Evolutionary conservation across 2,888 invertebrate species (phyloP).

Genomic region (Brenthis ino): DNA sequence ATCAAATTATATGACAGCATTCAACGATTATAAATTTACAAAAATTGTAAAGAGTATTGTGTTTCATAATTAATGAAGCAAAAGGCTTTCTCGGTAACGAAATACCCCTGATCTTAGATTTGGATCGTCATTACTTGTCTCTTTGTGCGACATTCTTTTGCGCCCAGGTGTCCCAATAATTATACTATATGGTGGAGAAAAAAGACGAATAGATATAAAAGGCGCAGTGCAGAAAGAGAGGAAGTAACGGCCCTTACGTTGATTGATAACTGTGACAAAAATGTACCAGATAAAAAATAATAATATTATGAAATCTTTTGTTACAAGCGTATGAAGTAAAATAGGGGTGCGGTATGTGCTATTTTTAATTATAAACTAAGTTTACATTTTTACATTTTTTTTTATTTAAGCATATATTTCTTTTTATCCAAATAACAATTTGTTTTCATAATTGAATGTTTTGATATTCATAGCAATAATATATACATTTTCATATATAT

Average conservation of each 20-base stretch:
- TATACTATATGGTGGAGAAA: constrained; percentile 67
- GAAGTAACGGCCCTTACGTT: constrained; percentile 67
- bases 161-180: constrained; percentile 82
- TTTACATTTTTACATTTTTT: neutral
- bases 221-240: constrained; percentile 52
- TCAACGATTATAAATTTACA: constrained; percentile 74
- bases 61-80: constrained; percentile 82
- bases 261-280: constrained; percentile 84
- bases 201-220: constrained; percentile 54
- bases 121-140: constrained; percentile 79
- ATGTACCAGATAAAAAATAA: constrained; percentile 82
- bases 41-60: constrained; percentile 78
- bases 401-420: neutral
- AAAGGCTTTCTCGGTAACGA: constrained; percentile 79
- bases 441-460: neutral
- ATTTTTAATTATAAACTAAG: constrained; percentile 20
- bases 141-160: constrained; percentile 82
- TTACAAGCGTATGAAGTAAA: constrained; percentile 72
- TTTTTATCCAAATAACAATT: too few relatives aligned
- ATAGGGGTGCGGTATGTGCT: constrained; percentile 61
- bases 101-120: constrained; percentile 80
- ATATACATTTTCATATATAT: too few relatives aligned
- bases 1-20: constrained; percentile 77
- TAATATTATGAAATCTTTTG: constrained; percentile 79
- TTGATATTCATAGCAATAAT: too few relatives aligned